phyloP scores from a whole-genome alignment of 2,797 vertebrate genomes.

The Prionace glauca region DNA sequence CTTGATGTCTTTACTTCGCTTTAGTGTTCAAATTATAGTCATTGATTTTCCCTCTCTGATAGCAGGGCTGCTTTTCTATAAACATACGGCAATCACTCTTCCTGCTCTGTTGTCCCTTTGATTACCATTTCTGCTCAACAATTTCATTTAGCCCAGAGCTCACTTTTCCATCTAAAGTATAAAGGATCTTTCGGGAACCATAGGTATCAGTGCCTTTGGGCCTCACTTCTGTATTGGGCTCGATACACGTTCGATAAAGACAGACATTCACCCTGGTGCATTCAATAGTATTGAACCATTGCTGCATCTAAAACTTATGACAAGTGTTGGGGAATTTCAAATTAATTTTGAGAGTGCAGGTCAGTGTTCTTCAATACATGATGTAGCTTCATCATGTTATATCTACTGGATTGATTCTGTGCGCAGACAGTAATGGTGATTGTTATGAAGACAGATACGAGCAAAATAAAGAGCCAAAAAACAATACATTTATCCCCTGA shows the following conservation, averaged over 20 bases:
- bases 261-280: background rate
- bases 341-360: background rate
- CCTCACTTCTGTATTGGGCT: background rate
- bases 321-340: background rate
- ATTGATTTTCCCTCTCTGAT: background rate
- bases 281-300: background rate
- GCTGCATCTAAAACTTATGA: background rate
- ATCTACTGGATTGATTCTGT: background rate
- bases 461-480: background rate
- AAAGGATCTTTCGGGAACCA: background rate
- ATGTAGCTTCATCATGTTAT: background rate
- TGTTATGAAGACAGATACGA: background rate
- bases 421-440: background rate
- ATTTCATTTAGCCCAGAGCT: constrained; percentile 22
- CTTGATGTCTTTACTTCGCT: background rate
- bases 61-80: background rate
- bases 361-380: background rate
- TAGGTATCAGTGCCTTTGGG: background rate
- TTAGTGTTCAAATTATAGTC: background rate
- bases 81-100: constrained; percentile 5
- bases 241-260: constrained; percentile 3
- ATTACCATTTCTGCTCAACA: background rate
- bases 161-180: background rate
- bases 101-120: background rate
- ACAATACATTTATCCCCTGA: background rate